Conservation (phyloP, 1,140 invertebrate species). For the Spodoptera litura region DNA sequence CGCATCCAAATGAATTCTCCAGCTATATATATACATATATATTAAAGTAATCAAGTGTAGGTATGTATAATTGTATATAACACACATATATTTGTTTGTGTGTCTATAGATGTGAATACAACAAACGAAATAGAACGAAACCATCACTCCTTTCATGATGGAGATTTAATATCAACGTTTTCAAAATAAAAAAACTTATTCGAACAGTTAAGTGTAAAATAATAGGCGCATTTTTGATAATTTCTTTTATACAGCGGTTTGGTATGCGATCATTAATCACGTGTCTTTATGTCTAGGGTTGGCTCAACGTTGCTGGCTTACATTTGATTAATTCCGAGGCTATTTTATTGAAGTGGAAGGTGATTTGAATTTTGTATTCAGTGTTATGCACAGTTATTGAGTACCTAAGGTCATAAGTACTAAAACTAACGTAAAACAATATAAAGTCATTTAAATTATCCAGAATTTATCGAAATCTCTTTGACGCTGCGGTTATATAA, state of each 20-base stretch:
- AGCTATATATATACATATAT: no score
- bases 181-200: slow-evolving; percentile 40
- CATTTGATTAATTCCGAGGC: not conserved
- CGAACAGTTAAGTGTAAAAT: slow-evolving; percentile 57
- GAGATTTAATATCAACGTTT: slow-evolving; percentile 52
- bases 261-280: slow-evolving; percentile 56
- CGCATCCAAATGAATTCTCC: no score
- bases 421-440: no score
- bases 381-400: not conserved
- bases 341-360: not conserved
- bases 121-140: slow-evolving; percentile 1
- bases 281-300: slow-evolving; percentile 46
- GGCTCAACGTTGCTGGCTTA: not conserved
- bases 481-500: no score
- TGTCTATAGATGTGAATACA: no score
- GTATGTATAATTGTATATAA: no score
- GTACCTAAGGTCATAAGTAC: not conserved
- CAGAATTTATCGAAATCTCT: no score
- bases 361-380: not conserved
- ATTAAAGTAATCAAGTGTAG: no score
- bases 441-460: no score
- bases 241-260: slow-evolving; percentile 45
- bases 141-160: slow-evolving; percentile 43
- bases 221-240: slow-evolving; percentile 58
- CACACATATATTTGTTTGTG: no score